These are phyloP conservation scores for Oophaga sylvatica DNA, from an alignment of 2,797 vertebrate genomes.

Conservation along the genomic window DNA sequence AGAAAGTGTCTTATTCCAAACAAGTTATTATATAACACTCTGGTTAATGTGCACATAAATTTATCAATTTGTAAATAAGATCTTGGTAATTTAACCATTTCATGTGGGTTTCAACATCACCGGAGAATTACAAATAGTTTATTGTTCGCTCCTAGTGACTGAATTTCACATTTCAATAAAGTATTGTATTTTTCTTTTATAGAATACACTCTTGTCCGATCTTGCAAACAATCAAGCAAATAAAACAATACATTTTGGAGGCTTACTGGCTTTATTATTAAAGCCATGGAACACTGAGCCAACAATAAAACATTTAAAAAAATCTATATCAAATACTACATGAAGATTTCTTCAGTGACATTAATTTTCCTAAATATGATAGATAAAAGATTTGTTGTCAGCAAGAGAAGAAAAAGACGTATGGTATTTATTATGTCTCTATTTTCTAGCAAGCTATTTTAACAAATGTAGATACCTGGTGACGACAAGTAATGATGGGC, in stretches of 20 bases:
- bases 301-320: constrained; percentile 45
- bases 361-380: constrained; percentile 32
- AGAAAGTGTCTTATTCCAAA: background rate
- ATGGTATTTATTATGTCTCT: constrained; percentile 11
- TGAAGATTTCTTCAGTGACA: constrained; percentile 31
- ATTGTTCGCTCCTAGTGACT: background rate
- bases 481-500: no score
- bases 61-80: constrained; percentile 2
- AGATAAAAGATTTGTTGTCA: constrained; percentile 29
- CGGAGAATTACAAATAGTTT: background rate
- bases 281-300: constrained; percentile 12
- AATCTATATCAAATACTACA: constrained; percentile 56
- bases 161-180: constrained; percentile 36
- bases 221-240: constrained; percentile 47
- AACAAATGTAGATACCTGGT: background rate
- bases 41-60: constrained; percentile 1
- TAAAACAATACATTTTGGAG: constrained; percentile 22
- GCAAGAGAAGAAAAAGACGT: background rate
- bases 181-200: constrained; percentile 35
- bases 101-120: background rate
- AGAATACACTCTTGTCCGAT: constrained; percentile 31
- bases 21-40: background rate
- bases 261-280: constrained; percentile 9
- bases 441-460: background rate
- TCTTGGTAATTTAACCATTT: background rate